Evolutionary conservation across 2,113 vertebrate genomes (phyloP).

Genomic region (Syrmaticus mikado): DNA sequence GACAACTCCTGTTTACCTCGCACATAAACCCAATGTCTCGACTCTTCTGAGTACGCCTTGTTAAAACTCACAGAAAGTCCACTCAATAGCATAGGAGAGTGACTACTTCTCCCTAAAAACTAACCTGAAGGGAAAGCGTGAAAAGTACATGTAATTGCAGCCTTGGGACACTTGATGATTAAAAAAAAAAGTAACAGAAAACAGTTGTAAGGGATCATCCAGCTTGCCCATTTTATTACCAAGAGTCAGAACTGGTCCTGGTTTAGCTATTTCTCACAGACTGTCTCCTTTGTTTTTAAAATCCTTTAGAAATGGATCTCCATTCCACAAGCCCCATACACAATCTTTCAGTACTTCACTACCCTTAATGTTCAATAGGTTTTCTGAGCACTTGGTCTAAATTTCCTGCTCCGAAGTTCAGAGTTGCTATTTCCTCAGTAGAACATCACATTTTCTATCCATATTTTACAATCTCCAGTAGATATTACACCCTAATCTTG

Average conservation of each 20-base stretch:
- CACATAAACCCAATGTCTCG: neutral
- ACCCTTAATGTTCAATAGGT: neutral
- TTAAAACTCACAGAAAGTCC: neutral
- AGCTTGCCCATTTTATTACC: neutral
- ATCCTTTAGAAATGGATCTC: neutral
- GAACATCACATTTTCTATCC: neutral
- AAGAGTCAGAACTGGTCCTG: neutral
- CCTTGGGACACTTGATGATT: slow-evolving; percentile 2
- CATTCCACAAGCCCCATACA: neutral
- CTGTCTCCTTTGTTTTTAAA: slow-evolving; percentile 37
- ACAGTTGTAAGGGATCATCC: neutral
- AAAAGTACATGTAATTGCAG: neutral
- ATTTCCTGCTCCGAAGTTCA: neutral
- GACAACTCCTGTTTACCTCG: neutral
- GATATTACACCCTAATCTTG: neutral
- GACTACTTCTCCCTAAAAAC: neutral
- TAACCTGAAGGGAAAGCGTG: neutral
- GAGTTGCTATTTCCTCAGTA: neutral
- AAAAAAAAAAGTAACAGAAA: neutral
- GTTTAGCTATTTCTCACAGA: neutral
- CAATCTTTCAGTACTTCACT: neutral
- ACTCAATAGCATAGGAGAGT: neutral
- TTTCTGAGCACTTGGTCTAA: neutral
- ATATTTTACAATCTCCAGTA: neutral
- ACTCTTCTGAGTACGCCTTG: neutral